Conservation (phyloP, 53 echinoderm and acorn worm species). For the Hippasteria phrygiana region DNA sequence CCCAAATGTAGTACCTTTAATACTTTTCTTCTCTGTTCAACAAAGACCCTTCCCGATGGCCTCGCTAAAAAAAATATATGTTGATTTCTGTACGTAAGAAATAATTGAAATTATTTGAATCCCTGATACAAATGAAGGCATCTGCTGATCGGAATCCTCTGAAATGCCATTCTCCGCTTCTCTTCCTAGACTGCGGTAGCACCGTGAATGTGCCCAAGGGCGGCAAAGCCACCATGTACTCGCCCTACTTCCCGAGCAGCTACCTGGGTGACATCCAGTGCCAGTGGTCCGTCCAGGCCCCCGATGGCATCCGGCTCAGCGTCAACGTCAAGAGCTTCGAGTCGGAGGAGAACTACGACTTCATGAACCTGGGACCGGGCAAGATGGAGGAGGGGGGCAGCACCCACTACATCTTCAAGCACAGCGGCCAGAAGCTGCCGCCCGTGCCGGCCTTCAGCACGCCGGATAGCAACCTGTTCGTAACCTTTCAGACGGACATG, state of each 20-base stretch:
- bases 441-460: slow-evolving; percentile 56
- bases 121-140: too few relatives aligned
- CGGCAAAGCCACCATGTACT: slow-evolving; percentile 34
- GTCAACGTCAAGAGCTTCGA: slow-evolving; percentile 66
- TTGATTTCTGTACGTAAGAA: too few relatives aligned
- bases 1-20: too few relatives aligned
- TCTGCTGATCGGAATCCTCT: too few relatives aligned
- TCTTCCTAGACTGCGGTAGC: slow-evolving; percentile 59
- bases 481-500: slow-evolving; percentile 70
- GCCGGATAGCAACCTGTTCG: slow-evolving; percentile 64
- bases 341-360: slow-evolving; percentile 74
- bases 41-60: too few relatives aligned
- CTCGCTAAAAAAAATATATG: too few relatives aligned
- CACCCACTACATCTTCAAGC: slow-evolving; percentile 64
- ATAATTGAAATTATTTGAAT: too few relatives aligned
- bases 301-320: slow-evolving; percentile 61
- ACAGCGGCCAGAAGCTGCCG: slow-evolving; percentile 60
- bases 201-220: slow-evolving; percentile 38
- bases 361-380: slow-evolving; percentile 68
- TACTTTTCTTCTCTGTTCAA: too few relatives aligned
- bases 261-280: slow-evolving; percentile 69
- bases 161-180: not conserved
- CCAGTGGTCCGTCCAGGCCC: slow-evolving; percentile 67
- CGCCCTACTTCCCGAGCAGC: slow-evolving; percentile 46
- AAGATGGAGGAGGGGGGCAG: slow-evolving; percentile 30